A percentile compares a stretch with the other conserved stretches of the same genome.
Conservation (phyloP, 2,797 vertebrate genomes). For the Luscinia luscinia region DNA sequence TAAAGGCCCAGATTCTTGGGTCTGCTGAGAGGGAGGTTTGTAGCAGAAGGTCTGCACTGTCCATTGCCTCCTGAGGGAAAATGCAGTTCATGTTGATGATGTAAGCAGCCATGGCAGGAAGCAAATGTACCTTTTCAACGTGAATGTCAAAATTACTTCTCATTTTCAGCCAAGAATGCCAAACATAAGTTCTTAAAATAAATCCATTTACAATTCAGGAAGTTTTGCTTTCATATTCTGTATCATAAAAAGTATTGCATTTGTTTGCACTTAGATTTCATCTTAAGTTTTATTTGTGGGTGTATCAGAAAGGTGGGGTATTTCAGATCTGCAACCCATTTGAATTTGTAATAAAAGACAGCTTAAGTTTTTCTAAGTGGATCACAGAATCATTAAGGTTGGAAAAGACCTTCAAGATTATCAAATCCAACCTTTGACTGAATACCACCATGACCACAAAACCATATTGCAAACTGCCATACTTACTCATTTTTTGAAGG, state of each 20-base stretch:
- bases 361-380: not conserved
- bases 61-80: slow-evolving; percentile 8
- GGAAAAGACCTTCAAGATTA: not conserved
- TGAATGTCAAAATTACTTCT: slow-evolving; percentile 60
- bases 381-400: not conserved
- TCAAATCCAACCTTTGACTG: not conserved
- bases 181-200: slow-evolving; percentile 39
- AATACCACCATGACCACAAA: not conserved
- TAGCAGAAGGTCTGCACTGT: not conserved
- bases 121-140: not conserved
- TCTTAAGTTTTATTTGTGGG: not conserved
- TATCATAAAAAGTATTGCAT: not conserved
- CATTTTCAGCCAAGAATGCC: slow-evolving; percentile 34
- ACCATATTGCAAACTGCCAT: not conserved
- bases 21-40: not conserved
- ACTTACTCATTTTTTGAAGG: not conserved
- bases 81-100: not conserved
- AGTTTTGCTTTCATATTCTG: not conserved
- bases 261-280: slow-evolving; percentile 2
- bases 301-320: not conserved
- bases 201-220: not conserved
- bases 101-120: slow-evolving; percentile 12
- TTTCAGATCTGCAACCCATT: not conserved
- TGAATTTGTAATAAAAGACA: not conserved
- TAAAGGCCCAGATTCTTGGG: not conserved